Conservation (phyloP, 2,113 vertebrate genomes). For the Lagopus leucura region DNA sequence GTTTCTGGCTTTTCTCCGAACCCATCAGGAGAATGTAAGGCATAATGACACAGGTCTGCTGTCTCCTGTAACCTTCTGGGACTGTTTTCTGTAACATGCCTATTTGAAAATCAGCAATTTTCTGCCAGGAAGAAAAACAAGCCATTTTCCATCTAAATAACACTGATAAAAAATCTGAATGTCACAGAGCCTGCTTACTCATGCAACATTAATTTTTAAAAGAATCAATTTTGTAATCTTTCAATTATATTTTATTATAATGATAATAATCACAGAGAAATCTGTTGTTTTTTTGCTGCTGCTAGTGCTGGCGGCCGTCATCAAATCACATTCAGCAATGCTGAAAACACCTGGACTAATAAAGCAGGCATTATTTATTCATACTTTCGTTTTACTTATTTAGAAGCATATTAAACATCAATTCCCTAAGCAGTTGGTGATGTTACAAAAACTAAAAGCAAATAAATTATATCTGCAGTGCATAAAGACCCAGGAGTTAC, state of each 20-base stretch:
- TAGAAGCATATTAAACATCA: constrained; percentile 47
- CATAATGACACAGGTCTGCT: constrained; percentile 56
- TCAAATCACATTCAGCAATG: constrained; percentile 35
- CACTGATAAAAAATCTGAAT: constrained; percentile 33
- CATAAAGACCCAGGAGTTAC: neutral
- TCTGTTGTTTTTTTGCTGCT: neutral
- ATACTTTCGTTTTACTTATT: constrained; percentile 60
- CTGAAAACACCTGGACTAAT: constrained; percentile 61
- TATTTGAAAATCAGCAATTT: constrained; percentile 59
- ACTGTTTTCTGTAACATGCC: constrained; percentile 51
- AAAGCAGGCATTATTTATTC: constrained; percentile 70
- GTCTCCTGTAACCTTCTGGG: constrained; percentile 52
- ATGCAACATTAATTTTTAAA: constrained; percentile 71
- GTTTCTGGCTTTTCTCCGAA: constrained; percentile 58
- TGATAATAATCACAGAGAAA: constrained; percentile 62
- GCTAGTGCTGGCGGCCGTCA: constrained; percentile 19
- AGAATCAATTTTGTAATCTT: constrained; percentile 72
- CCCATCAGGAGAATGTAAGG: constrained; percentile 58
- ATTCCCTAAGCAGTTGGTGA: constrained; percentile 30
- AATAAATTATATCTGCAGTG: constrained; percentile 17
- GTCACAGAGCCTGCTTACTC: constrained; percentile 25
- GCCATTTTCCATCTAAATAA: constrained; percentile 37
- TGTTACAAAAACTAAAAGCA: constrained; percentile 29
- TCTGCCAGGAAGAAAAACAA: constrained; percentile 59
- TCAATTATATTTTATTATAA: constrained; percentile 66